Evolutionary conservation across 2,888 invertebrate species (phyloP).

Genomic region (Idaea straminata): DNA sequence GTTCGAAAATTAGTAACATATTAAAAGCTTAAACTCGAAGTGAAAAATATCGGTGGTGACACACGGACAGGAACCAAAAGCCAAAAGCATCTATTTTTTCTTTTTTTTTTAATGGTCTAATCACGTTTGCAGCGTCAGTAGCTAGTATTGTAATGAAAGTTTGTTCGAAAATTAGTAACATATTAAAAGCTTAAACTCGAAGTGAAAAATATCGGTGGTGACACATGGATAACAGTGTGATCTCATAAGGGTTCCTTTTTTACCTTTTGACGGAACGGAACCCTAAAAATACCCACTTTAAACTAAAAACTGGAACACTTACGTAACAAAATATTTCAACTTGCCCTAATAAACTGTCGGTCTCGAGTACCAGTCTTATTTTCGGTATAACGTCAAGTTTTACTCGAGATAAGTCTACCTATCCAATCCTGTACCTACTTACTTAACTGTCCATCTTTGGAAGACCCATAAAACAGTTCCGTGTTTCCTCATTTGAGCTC

Average conservation of each 20-base stretch:
- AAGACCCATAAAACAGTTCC: slow-evolving; percentile 54
- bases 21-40: too few relatives aligned
- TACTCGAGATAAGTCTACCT: slow-evolving; percentile 66
- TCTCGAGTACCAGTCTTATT: slow-evolving; percentile 54
- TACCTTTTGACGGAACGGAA: too few relatives aligned
- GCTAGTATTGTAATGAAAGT: too few relatives aligned
- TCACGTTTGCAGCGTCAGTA: too few relatives aligned
- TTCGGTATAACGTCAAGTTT: slow-evolving; percentile 59
- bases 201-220: background rate
- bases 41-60: background rate
- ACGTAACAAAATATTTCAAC: slow-evolving; percentile 30
- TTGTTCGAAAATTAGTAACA: too few relatives aligned
- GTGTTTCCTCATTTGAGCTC: slow-evolving; percentile 46
- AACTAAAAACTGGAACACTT: slow-evolving; percentile 22
- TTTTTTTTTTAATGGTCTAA: too few relatives aligned
- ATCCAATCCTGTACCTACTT: slow-evolving; percentile 59
- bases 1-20: too few relatives aligned
- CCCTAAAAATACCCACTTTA: slow-evolving; percentile 10
- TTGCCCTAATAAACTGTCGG: slow-evolving; percentile 46
- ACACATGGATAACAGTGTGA: too few relatives aligned
- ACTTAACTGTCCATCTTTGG: slow-evolving; percentile 51
- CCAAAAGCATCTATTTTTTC: too few relatives aligned
- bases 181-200: too few relatives aligned
- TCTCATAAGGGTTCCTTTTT: too few relatives aligned
- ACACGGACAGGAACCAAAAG: too few relatives aligned